Conservation (phyloP, 2,888 invertebrate species). For the Arctia plantaginis region DNA sequence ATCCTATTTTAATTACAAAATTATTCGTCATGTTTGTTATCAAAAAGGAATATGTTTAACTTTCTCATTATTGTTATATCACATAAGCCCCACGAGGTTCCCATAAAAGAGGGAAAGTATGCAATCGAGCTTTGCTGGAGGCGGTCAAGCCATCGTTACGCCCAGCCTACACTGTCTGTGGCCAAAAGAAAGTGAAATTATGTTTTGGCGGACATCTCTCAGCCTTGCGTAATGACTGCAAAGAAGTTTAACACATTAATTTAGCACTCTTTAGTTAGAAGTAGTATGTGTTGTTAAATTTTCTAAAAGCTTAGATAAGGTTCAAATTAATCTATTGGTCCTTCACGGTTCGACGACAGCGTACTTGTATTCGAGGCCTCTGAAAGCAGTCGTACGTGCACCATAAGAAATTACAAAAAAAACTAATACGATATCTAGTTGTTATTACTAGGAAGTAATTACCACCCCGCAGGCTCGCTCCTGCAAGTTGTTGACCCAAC, state of each 20-base stretch:
- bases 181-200: slow-evolving; percentile 81
- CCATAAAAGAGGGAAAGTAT: slow-evolving; percentile 85
- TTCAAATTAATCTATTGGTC: slow-evolving; percentile 62
- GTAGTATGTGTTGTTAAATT: slow-evolving; percentile 6
- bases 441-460: slow-evolving; percentile 69
- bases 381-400: slow-evolving; percentile 60
- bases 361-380: slow-evolving; percentile 67
- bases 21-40: slow-evolving; percentile 20
- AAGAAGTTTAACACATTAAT: slow-evolving; percentile 32
- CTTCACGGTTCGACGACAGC: slow-evolving; percentile 70
- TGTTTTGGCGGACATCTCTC: slow-evolving; percentile 57
- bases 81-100: slow-evolving; percentile 74
- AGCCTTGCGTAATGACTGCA: slow-evolving; percentile 37
- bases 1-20: slow-evolving; percentile 23
- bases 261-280: slow-evolving; percentile 20
- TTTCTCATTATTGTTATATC: slow-evolving; percentile 73
- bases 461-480: slow-evolving; percentile 50
- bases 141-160: slow-evolving; percentile 75
- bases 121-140: slow-evolving; percentile 72
- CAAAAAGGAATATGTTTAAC: slow-evolving; percentile 39
- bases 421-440: slow-evolving; percentile 51
- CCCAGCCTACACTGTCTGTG: slow-evolving; percentile 73
- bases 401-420: slow-evolving; percentile 60
- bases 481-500: slow-evolving; percentile 64
- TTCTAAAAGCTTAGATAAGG: slow-evolving; percentile 23